Evolutionary conservation across 2,113 vertebrate species (phyloP).

Genomic region (Gyps fulvus): DNA sequence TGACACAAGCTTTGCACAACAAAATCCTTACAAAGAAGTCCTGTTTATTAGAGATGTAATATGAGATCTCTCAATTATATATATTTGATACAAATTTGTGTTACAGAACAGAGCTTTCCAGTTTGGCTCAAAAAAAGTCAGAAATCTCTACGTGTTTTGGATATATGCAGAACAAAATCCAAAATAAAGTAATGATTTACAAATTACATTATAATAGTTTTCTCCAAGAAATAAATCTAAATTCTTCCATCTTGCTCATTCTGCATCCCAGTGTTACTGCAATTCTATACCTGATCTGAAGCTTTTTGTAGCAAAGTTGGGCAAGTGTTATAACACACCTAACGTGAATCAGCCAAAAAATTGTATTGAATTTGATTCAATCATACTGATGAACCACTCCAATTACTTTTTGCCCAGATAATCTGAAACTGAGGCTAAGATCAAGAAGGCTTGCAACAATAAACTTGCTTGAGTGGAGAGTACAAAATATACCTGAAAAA

Average conservation of each 20-base stretch:
- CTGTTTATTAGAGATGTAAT: neutral
- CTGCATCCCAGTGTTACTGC: neutral
- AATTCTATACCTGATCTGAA: neutral
- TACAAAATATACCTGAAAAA: constrained; percentile 34
- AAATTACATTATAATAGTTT: neutral
- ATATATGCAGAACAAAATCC: neutral
- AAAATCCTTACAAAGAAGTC: neutral
- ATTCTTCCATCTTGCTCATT: neutral
- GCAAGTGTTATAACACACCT: neutral
- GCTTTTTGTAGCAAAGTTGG: neutral
- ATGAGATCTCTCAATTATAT: neutral
- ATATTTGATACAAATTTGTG: neutral
- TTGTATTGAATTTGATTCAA: neutral
- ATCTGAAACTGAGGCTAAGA: neutral
- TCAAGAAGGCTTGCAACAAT: neutral
- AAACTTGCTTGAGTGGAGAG: neutral
- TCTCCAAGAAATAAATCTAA: neutral
- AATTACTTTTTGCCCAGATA: neutral
- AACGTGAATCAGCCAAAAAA: neutral
- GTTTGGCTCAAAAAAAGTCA: neutral
- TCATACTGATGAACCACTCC: neutral
- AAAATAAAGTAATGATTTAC: neutral
- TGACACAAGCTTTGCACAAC: neutral
- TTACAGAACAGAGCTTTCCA: neutral
- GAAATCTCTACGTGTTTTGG: neutral